Evolutionary conservation across 2,888 invertebrate species (phyloP).

Genomic region (Drosophila setosimentum): DNA sequence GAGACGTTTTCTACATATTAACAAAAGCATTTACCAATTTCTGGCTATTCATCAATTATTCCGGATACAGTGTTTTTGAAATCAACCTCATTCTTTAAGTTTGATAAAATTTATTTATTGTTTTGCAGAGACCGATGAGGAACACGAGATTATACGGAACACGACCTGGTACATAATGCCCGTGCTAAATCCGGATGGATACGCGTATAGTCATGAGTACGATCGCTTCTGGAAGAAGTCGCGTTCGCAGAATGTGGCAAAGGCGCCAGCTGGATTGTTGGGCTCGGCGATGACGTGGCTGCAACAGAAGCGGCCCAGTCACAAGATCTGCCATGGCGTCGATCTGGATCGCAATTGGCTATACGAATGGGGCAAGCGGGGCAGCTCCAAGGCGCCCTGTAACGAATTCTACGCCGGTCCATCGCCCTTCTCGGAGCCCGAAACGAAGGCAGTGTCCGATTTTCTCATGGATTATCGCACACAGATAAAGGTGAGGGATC

Average conservation of each 20-base stretch:
- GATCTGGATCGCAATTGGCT: constrained; percentile 93
- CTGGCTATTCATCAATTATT: background rate
- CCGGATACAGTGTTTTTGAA: background rate
- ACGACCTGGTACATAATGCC: constrained; percentile 90
- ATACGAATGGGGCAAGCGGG: constrained; percentile 90
- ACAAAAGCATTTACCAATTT: background rate
- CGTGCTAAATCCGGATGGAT: constrained; percentile 91
- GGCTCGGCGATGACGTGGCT: constrained; percentile 84
- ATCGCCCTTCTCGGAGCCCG: constrained; percentile 91
- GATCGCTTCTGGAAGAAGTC: constrained; percentile 94
- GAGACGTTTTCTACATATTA: background rate
- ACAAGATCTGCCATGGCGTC: constrained; percentile 88
- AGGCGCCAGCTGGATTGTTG: constrained; percentile 75
- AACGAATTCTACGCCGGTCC: constrained; percentile 91
- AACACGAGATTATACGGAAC: constrained; percentile 80
- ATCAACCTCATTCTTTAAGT: background rate
- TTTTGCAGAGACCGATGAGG: constrained; percentile 67
- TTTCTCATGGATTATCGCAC: constrained; percentile 87
- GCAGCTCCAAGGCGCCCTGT: constrained; percentile 91
- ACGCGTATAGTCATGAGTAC: constrained; percentile 90
- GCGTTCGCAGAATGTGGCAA: constrained; percentile 86
- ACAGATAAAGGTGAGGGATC: constrained; percentile 87
- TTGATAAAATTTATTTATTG: background rate
- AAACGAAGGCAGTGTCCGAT: constrained; percentile 89
- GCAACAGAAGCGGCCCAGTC: constrained; percentile 74